These are phyloP conservation scores for Tragelaphus oryx DNA, from an alignment of 2,797 vertebrate species.

Conservation along the genomic window DNA sequence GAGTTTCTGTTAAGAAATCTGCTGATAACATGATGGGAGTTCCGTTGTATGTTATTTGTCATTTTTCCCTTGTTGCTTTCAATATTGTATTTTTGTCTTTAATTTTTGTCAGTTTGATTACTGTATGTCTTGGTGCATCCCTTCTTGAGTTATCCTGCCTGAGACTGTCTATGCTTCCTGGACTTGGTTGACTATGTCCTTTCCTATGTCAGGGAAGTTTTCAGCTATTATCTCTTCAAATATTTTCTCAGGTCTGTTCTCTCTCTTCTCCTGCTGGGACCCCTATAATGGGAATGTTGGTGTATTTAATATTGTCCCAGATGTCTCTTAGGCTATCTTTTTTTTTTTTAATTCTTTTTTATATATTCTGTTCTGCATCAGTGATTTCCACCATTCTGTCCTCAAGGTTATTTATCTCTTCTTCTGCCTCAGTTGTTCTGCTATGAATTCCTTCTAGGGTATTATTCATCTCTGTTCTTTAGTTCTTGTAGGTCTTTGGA, in stretches of 20 bases:
- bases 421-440: not conserved
- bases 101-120: not conserved
- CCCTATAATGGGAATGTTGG: not conserved
- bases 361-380: not conserved
- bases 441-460: not conserved
- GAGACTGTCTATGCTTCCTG: not conserved
- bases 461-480: not conserved
- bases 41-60: not conserved
- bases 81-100: not conserved
- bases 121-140: not conserved
- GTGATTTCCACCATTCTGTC: not conserved
- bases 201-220: not conserved
- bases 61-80: not conserved
- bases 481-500: not conserved
- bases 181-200: not conserved
- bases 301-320: not conserved
- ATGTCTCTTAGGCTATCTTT: not conserved
- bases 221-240: not conserved
- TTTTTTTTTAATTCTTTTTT: not conserved
- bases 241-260: not conserved
- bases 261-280: not conserved
- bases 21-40: not conserved
- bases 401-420: not conserved
- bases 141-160: not conserved
- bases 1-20: not conserved